A percentile compares a stretch with the other conserved stretches of the same genome.
Evolutionary conservation across 2,113 vertebrate genomes (phyloP).

Genomic region (Accipiter virgatus): DNA sequence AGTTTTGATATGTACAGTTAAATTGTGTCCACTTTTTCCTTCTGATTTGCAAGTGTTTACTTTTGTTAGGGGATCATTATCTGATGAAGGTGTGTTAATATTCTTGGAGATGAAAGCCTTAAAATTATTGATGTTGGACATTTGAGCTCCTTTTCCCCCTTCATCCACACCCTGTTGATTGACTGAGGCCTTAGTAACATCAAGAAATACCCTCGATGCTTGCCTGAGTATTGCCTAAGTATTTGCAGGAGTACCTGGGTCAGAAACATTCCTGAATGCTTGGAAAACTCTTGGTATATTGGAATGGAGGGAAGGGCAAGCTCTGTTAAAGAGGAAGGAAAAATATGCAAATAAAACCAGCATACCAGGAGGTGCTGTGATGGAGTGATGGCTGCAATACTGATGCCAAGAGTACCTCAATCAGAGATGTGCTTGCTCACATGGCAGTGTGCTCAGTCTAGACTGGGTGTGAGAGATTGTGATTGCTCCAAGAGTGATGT

Average conservation of each 20-base stretch:
- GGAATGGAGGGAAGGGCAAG: background rate
- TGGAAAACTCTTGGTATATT: background rate
- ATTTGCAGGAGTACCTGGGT: background rate
- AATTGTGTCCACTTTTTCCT: background rate
- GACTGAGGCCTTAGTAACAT: background rate
- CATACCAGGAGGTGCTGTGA: background rate
- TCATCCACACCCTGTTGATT: background rate
- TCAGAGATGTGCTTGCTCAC: background rate
- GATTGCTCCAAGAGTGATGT: background rate
- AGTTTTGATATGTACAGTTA: background rate
- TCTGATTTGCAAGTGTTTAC: background rate
- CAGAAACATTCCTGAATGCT: background rate
- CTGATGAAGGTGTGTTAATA: background rate
- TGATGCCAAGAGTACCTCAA: background rate
- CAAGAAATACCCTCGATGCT: background rate
- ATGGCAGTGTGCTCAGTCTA: background rate
- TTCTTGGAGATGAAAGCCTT: background rate
- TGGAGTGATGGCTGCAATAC: background rate
- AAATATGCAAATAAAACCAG: background rate
- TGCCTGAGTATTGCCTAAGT: background rate
- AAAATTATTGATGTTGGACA: background rate
- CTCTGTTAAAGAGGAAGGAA: background rate
- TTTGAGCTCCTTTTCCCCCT: background rate
- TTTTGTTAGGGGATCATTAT: background rate
- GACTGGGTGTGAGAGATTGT: background rate